Evolutionary conservation across 2,797 vertebrate genomes (phyloP).

Genomic region (Todus mexicanus): DNA sequence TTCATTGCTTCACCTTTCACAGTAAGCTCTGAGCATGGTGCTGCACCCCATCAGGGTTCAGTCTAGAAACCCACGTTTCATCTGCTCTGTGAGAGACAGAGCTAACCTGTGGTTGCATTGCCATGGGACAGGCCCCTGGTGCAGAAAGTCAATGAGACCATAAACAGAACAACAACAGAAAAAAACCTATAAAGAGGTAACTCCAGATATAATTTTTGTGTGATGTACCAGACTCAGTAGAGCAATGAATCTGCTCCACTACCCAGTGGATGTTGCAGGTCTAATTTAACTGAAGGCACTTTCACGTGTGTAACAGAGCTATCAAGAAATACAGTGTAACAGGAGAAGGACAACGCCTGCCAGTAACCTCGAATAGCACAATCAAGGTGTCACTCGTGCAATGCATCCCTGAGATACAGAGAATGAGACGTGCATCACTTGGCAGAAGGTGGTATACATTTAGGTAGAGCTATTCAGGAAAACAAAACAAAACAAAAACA

Average conservation of each 20-base stretch:
- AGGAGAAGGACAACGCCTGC: neutral
- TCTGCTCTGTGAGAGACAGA: neutral
- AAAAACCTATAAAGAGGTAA: neutral
- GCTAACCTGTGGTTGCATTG: neutral
- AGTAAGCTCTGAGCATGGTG: neutral
- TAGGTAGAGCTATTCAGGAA: neutral
- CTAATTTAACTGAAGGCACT: neutral
- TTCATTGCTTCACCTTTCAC: neutral
- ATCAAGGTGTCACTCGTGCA: neutral
- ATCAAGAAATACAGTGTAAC: neutral
- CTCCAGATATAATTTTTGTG: neutral
- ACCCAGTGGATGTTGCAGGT: neutral
- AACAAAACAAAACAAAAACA: neutral
- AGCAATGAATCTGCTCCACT: neutral
- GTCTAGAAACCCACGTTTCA: rapidly evolving
- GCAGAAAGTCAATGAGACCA: neutral
- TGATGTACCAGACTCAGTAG: neutral
- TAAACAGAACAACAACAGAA: neutral
- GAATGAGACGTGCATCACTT: neutral
- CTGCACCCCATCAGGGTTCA: rapidly evolving
- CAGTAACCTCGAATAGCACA: neutral
- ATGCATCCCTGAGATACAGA: neutral
- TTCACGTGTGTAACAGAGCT: neutral
- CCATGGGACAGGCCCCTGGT: neutral
- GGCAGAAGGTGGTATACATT: neutral